Percentiles rank a stretch among this genome's conserved stretches.
Conservation (phyloP, 2,888 invertebrate species). For the Pycnomerus fuliginosus region DNA sequence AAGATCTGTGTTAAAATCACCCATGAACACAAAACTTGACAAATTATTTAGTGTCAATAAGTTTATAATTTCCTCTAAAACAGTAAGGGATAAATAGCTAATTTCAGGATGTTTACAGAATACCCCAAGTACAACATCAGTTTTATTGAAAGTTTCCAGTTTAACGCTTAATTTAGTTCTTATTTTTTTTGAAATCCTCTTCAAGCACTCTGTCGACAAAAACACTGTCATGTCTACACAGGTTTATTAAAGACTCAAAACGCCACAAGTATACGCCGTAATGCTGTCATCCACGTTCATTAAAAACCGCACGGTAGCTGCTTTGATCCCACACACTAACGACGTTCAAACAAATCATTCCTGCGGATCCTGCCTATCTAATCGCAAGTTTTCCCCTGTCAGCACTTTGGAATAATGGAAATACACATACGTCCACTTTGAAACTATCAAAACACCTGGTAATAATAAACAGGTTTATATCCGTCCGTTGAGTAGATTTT, state of each 20-base stretch:
- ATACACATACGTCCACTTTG: conserved; percentile 5
- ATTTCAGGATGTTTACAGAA: too few relatives aligned
- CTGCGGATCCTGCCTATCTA: conserved; percentile 13
- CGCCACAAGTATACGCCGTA: conserved; percentile 32
- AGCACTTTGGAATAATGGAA: conserved; percentile 20
- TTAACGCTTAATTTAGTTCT: too few relatives aligned
- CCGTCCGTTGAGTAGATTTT: conserved; percentile 13
- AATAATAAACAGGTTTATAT: conserved; percentile 27
- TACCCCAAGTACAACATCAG: too few relatives aligned
- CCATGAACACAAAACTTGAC: too few relatives aligned
- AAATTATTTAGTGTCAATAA: too few relatives aligned
- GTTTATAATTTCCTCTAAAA: too few relatives aligned
- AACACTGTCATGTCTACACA: conserved; percentile 31
- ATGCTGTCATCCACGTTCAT: conserved; percentile 36
- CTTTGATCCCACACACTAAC: conserved; percentile 36
- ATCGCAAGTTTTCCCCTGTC: conserved; percentile 20
- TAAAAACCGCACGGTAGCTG: conserved; percentile 27
- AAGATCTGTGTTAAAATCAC: too few relatives aligned
- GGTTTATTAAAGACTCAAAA: conserved; percentile 37
- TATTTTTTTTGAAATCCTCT: too few relatives aligned
- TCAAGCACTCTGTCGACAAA: too few relatives aligned
- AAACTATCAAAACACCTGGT: conserved; percentile 25
- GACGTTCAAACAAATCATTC: conserved; percentile 15
- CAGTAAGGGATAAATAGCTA: too few relatives aligned
- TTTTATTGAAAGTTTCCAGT: too few relatives aligned